Percentiles rank a stretch among this genome's conserved stretches.
Conservation (phyloP, 92 coral and sea anemone species). For the Palythoa grandiflora region DNA sequence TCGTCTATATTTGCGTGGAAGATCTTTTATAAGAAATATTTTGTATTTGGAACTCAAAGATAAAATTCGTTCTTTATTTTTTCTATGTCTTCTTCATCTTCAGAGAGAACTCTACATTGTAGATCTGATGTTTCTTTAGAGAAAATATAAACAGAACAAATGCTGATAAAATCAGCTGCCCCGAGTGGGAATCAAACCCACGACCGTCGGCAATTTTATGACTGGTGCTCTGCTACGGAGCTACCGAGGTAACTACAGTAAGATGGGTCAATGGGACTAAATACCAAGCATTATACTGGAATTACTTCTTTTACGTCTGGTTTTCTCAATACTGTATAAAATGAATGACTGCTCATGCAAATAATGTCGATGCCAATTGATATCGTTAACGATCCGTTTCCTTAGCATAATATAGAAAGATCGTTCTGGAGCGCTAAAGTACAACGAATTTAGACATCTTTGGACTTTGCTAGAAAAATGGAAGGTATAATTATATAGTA, state of each 20-base stretch:
- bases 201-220: too few relatives aligned
- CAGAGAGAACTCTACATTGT: too few relatives aligned
- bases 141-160: too few relatives aligned
- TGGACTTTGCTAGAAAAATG: conserved; percentile 74
- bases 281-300: too few relatives aligned
- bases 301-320: background rate
- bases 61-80: too few relatives aligned
- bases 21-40: too few relatives aligned
- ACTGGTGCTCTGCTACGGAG: too few relatives aligned
- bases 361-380: background rate
- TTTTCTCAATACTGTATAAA: background rate
- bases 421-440: conserved; percentile 84
- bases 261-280: too few relatives aligned
- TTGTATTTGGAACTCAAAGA: too few relatives aligned
- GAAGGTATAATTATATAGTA: conserved; percentile 61
- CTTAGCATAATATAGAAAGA: conserved; percentile 58
- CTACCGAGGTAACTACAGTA: too few relatives aligned
- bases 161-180: background rate
- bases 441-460: conserved; percentile 82
- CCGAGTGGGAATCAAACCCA: background rate
- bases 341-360: background rate
- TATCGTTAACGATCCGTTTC: background rate
- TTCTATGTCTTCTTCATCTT: background rate
- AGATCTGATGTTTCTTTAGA: too few relatives aligned
- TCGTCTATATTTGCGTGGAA: too few relatives aligned